phyloP scores from a whole-genome alignment of 2,113 vertebrate species.

The Arothron firmamentum region DNA sequence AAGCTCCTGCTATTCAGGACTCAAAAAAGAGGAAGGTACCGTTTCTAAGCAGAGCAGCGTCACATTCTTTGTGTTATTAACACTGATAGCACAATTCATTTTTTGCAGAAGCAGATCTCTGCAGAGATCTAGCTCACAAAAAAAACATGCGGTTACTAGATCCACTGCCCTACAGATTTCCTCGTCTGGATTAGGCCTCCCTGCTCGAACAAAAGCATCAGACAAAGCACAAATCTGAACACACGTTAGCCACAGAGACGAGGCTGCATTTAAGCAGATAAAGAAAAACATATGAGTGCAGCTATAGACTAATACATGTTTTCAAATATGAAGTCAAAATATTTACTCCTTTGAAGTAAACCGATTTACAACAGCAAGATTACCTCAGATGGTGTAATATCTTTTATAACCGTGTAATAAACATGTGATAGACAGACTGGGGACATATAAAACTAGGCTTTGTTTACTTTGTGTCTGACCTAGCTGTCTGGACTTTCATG shows the following conservation, averaged over 20 bases:
- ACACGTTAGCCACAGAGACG: neutral
- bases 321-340: neutral
- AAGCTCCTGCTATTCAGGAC: neutral
- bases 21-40: neutral
- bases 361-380: neutral
- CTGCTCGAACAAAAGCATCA: neutral
- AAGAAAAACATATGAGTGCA: neutral
- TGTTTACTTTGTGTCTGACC: slow-evolving; percentile 75
- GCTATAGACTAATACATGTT: neutral
- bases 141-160: slow-evolving; percentile 8
- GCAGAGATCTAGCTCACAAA: slow-evolving; percentile 4
- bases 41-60: slow-evolving; percentile 1
- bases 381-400: neutral
- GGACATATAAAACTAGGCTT: slow-evolving; percentile 50
- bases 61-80: neutral
- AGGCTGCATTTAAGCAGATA: neutral
- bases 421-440: slow-evolving; percentile 40
- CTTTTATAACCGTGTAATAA: slow-evolving; percentile 39
- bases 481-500: slow-evolving; percentile 58
- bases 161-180: no score
- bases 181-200: no score
- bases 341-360: neutral
- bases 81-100: slow-evolving; percentile 9
- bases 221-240: neutral
- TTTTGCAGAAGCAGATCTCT: slow-evolving; percentile 8